A percentile compares a stretch with the other conserved stretches of the same genome.
phyloP scores from a whole-genome alignment of 2,113 vertebrate genomes.

The Xerus inauris region DNA sequence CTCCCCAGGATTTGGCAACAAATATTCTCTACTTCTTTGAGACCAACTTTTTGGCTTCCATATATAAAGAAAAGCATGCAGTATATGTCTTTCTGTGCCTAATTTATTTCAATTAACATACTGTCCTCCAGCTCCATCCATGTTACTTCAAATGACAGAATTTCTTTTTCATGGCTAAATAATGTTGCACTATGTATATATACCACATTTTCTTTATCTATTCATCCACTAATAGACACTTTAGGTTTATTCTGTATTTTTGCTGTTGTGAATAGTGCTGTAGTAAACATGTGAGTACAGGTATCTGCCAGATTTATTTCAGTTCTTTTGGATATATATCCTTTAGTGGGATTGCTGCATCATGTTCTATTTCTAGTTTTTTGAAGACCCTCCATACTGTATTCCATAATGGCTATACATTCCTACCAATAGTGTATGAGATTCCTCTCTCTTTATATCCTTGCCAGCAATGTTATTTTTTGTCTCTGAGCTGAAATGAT shows the following conservation, averaged over 20 bases:
- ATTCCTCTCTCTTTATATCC: neutral
- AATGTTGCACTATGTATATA: neutral
- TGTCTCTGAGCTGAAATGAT: neutral
- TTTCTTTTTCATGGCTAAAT: neutral
- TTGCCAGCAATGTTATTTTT: neutral
- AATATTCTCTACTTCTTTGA: neutral
- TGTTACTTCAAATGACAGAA: neutral
- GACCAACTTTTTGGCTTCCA: neutral
- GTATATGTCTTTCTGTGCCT: neutral
- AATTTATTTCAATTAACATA: neutral
- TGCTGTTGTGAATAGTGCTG: neutral
- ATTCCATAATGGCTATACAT: neutral
- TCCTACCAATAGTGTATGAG: neutral
- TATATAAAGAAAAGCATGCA: neutral
- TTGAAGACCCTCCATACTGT: neutral
- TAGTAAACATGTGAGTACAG: neutral
- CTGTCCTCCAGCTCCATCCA: neutral
- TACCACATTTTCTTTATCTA: neutral
- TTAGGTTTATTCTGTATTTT: neutral
- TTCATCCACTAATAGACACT: neutral
- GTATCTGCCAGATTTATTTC: neutral
- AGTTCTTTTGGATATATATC: neutral
- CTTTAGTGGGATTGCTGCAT: neutral
- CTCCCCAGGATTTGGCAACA: neutral
- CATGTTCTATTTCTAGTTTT: neutral